Evolutionary conservation across 2,888 invertebrate genomes (phyloP), one percentile per base, ranked within the genome.

Genomic region (Ernsta delagoae): DNA sequence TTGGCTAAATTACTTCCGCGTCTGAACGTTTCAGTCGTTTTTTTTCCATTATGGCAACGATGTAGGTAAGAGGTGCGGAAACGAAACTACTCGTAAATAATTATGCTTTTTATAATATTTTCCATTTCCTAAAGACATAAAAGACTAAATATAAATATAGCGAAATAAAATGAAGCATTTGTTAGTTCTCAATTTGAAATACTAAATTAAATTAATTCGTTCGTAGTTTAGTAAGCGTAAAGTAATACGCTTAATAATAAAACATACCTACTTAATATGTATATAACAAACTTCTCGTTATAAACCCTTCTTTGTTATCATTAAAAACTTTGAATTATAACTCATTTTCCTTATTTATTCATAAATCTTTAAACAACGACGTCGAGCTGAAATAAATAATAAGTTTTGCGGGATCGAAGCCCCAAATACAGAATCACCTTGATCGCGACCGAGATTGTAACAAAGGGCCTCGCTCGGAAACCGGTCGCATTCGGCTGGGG

Each of bases 401-500:
- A 65, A 16, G 45, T 16, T 53, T 56, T 45, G 62, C 70, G n/a
- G 65, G 69, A 48, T 72, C 60, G 72, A 70, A 73, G 70, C 72
- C 68, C 72, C 71, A 70, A 78, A 80, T 78, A 78, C 74, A 74
- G 77, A 72, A 71, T 75, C 74, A 71, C 81, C 79, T 79, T 80
- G 79, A 80, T 81, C 75, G 71, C 73, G 73, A 71, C 73, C 75
- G 73, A 78, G 78, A 79, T 78, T 79, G 74, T 65, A 68, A 66
- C 64, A 73, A 75, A 78, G 74, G 75, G 74, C 75, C 76, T 77
- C 79, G 79, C 78, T 79, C 76, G 59, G 74, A 82, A 87, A 90
- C 88, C 88, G 87, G 89, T 89, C 77, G 70, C 50, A 67, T 48
- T 61, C 56, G 36, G 24, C 62, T 62, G 57, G 62, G 34, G 57